Evolutionary conservation across 2,113 vertebrate species (phyloP).

Genomic region (Hippoglossus stenolepis): DNA sequence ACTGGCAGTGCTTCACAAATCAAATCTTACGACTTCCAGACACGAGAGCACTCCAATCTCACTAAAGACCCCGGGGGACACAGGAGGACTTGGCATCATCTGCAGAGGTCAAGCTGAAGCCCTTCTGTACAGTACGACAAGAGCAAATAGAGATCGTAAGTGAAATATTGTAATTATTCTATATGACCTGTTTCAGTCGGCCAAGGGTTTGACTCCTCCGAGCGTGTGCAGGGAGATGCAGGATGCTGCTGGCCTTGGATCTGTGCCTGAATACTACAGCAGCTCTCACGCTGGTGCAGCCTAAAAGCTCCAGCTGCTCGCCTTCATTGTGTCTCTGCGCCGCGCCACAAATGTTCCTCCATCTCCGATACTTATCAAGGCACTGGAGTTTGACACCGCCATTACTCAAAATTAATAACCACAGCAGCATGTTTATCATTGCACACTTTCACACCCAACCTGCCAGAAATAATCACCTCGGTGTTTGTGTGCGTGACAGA

Average conservation of each 20-base stretch:
- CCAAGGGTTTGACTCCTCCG: constrained; percentile 22
- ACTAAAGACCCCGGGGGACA: constrained; percentile 15
- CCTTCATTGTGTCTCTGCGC: constrained; percentile 71
- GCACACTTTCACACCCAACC: constrained; percentile 82
- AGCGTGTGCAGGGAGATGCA: constrained; percentile 1
- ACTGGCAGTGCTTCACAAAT: constrained; percentile 30
- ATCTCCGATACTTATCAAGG: constrained; percentile 85
- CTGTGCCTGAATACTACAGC: constrained; percentile 46
- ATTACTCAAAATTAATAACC: constrained; percentile 89
- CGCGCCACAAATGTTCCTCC: constrained; percentile 80
- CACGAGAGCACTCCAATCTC: constrained; percentile 42
- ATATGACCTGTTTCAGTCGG: constrained; percentile 11
- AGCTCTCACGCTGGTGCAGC: constrained; percentile 43
- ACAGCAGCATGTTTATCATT: constrained; percentile 88
- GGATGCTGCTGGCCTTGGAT: constrained; percentile 48
- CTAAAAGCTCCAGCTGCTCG: constrained; percentile 66
- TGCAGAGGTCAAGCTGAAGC: constrained; percentile 18
- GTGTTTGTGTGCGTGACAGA: constrained; percentile 50
- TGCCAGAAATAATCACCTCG: constrained; percentile 89
- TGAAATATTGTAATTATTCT: constrained; percentile 18
- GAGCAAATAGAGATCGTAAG: background rate
- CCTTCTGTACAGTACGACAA: background rate
- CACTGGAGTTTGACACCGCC: constrained; percentile 80
- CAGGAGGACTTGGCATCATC: constrained; percentile 11
- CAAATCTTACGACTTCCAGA: constrained; percentile 37